Conservation (phyloP, 2,113 vertebrate species). For the Pampusana beccarii region DNA sequence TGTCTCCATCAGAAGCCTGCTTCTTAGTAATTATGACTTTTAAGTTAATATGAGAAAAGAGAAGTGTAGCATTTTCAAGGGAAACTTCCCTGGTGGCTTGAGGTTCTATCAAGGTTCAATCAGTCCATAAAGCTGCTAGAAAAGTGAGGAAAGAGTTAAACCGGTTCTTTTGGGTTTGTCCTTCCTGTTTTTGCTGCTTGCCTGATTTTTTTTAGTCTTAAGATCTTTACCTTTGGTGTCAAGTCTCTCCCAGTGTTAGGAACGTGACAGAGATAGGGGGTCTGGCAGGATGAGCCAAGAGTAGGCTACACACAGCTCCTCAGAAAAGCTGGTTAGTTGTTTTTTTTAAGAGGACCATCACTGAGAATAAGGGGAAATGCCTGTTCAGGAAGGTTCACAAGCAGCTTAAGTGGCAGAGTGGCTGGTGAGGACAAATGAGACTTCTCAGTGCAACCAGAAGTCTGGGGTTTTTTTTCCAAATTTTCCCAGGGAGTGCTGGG, state of each 20-base stretch:
- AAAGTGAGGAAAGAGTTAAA: neutral
- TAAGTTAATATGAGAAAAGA: neutral
- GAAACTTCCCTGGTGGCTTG: neutral
- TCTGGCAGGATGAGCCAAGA: neutral
- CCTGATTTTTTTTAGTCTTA: neutral
- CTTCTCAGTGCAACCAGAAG: neutral
- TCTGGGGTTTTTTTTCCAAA: neutral
- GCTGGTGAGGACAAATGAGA: neutral
- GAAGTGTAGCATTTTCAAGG: neutral
- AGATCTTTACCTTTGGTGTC: neutral
- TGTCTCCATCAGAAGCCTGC: neutral
- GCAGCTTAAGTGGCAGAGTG: neutral
- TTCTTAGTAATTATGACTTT: neutral
- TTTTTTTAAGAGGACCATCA: neutral
- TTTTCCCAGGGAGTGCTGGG: neutral
- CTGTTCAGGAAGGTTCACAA: neutral
- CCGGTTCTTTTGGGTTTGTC: neutral
- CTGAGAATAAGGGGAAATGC: neutral
- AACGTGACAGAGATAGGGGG: rapidly evolving
- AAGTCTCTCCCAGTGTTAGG: neutral
- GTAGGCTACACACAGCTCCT: neutral
- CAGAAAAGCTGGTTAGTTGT: neutral
- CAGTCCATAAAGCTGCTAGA: neutral
- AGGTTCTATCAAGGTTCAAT: neutral
- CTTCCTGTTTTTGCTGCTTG: neutral